Evolutionary conservation across 1,140 invertebrate genomes (phyloP).

Genomic region (Mylabris phalerata): DNA sequence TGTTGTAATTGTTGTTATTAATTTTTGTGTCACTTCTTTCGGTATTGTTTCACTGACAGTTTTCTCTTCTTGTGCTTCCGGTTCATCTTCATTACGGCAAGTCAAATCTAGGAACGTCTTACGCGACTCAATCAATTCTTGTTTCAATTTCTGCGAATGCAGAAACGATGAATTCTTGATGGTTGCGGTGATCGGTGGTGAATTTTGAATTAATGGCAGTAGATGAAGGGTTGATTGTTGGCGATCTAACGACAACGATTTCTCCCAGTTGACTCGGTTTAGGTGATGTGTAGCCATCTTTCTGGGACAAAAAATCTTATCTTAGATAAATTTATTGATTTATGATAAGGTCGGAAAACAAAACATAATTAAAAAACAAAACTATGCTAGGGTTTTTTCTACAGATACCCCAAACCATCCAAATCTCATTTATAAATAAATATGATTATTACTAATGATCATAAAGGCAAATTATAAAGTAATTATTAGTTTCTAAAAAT

Average conservation of each 20-base stretch:
- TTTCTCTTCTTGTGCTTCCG: slow-evolving; percentile 20
- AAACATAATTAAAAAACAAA: no score
- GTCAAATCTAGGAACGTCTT: slow-evolving; percentile 24
- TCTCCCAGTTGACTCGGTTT: slow-evolving; percentile 23
- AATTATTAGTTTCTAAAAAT: no score
- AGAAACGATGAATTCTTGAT: slow-evolving; percentile 23
- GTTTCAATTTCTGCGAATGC: slow-evolving; percentile 21
- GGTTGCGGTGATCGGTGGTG: background rate
- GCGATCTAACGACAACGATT: slow-evolving; percentile 19
- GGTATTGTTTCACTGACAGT: background rate
- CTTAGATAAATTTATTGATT: no score
- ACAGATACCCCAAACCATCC: no score
- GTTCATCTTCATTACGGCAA: slow-evolving; percentile 14
- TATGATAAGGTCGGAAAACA: no score
- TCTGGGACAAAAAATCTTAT: no score
- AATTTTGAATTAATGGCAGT: background rate
- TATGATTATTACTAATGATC: no score
- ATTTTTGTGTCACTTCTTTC: background rate
- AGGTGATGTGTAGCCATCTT: slow-evolving; percentile 24
- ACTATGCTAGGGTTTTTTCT: no score
- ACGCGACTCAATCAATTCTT: slow-evolving; percentile 25
- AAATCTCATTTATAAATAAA: no score
- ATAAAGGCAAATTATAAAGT: no score
- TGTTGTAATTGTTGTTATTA: slow-evolving; percentile 1
- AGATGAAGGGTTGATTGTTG: slow-evolving; percentile 10